Evolutionary conservation across 2,797 vertebrate species (phyloP).

Genomic region (Threskiornis aethiopicus): DNA sequence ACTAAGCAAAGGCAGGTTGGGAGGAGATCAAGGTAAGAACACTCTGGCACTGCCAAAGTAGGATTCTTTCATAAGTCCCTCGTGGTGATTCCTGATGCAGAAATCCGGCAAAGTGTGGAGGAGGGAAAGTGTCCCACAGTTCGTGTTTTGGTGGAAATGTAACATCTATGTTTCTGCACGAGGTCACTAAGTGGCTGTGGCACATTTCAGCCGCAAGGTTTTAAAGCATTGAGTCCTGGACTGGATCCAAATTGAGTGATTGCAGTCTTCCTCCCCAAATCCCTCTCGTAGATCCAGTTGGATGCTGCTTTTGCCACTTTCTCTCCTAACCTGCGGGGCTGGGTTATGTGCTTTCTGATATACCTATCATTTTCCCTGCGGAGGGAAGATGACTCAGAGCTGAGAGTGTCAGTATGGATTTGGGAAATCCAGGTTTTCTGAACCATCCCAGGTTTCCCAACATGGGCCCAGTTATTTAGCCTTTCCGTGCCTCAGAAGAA

Average conservation of each 20-base stretch:
- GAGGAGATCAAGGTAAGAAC: not conserved
- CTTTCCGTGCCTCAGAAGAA: not conserved
- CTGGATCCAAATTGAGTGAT: not conserved
- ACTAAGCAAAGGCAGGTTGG: not conserved
- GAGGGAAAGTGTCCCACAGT: not conserved
- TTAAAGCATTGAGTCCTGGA: not conserved
- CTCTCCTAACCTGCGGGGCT: not conserved
- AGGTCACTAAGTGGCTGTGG: not conserved
- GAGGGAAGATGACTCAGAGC: not conserved
- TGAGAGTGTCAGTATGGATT: not conserved
- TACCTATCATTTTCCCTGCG: not conserved
- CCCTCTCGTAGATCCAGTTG: not conserved
- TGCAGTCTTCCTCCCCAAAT: not conserved
- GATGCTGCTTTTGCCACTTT: not conserved
- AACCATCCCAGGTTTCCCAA: not conserved
- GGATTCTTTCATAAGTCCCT: not conserved
- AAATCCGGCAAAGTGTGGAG: not conserved
- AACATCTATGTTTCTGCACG: accelerated
- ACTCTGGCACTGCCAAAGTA: not conserved
- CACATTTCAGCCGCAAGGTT: not conserved
- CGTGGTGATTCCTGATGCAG: not conserved
- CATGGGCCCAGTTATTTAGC: not conserved
- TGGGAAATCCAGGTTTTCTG: not conserved
- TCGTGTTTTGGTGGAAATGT: not conserved
- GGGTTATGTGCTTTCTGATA: not conserved